Evolutionary conservation across 2,888 invertebrate genomes (phyloP).

Genomic region (Sinhomidia bicolor): DNA sequence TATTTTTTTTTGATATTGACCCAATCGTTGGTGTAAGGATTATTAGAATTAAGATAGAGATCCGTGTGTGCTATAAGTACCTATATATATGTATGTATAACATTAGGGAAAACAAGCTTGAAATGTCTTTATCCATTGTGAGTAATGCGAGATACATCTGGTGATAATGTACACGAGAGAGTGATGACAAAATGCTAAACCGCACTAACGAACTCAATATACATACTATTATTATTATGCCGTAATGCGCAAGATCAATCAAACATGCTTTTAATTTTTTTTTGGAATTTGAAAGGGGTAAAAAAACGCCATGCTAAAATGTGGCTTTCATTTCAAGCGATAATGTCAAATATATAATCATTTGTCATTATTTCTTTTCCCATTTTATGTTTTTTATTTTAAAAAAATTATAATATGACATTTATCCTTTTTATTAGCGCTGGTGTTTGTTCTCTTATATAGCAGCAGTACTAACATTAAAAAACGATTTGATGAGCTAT

Average conservation of each 20-base stretch:
- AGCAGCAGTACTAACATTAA: no score
- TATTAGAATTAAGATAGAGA: slow-evolving; percentile 51
- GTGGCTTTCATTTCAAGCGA: not conserved
- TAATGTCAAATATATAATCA: slow-evolving; percentile 10
- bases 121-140: slow-evolving; percentile 13
- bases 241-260: slow-evolving; percentile 35
- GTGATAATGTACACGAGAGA: slow-evolving; percentile 39
- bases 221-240: no score
- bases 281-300: slow-evolving; percentile 46
- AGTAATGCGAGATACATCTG: slow-evolving; percentile 59
- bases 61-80: slow-evolving; percentile 4
- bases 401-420: no score
- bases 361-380: no score
- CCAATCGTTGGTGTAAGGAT: not conserved
- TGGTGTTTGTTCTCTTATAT: no score
- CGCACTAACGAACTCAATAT: not conserved
- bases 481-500: no score
- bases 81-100: no score
- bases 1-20: slow-evolving; percentile 16
- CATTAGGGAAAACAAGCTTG: slow-evolving; percentile 25
- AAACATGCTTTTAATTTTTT: not conserved
- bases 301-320: not conserved
- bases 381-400: no score
- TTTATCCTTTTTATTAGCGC: no score
- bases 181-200: slow-evolving; percentile 61